Percentiles rank a stretch among this genome's conserved stretches.
Evolutionary conservation across 2,888 invertebrate genomes (phyloP).

Genomic region (Cheilosia grossa): DNA sequence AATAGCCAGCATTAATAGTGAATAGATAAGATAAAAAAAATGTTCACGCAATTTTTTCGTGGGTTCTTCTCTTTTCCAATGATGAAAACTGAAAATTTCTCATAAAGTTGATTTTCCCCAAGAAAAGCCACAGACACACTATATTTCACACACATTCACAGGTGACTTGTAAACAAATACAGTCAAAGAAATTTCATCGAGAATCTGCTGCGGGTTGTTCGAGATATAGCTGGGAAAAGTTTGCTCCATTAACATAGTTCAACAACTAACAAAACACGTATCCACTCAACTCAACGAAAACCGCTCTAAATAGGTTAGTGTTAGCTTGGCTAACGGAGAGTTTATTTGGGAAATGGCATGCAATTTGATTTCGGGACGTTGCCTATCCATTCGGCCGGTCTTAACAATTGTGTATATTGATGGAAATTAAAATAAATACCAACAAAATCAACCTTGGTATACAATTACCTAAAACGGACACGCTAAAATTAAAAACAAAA

Average conservation of each 20-base stretch:
- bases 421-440: background rate
- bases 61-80: conserved; percentile 48
- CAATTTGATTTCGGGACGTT: background rate
- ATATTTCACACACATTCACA: conserved; percentile 58
- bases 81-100: conserved; percentile 69
- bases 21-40: conserved; percentile 31
- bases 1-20: conserved; percentile 24
- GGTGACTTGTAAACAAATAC: conserved; percentile 64
- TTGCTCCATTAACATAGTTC: conserved; percentile 73
- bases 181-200: conserved; percentile 28
- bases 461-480: background rate
- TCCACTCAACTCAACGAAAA: conserved; percentile 21
- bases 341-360: background rate
- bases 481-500: background rate
- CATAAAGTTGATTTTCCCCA: conserved; percentile 62
- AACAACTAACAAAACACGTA: conserved; percentile 50
- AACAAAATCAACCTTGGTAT: too few species aligned
- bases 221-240: conserved; percentile 66
- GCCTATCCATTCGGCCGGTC: too few species aligned
- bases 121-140: conserved; percentile 42
- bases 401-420: background rate
- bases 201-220: conserved; percentile 47
- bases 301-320: conserved; percentile 57
- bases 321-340: conserved; percentile 7
- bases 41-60: conserved; percentile 63